Percentiles rank a stretch among this genome's conserved stretches.
Evolutionary conservation across 2,113 vertebrate genomes (phyloP).

Genomic region (Chinchilla lanigera): DNA sequence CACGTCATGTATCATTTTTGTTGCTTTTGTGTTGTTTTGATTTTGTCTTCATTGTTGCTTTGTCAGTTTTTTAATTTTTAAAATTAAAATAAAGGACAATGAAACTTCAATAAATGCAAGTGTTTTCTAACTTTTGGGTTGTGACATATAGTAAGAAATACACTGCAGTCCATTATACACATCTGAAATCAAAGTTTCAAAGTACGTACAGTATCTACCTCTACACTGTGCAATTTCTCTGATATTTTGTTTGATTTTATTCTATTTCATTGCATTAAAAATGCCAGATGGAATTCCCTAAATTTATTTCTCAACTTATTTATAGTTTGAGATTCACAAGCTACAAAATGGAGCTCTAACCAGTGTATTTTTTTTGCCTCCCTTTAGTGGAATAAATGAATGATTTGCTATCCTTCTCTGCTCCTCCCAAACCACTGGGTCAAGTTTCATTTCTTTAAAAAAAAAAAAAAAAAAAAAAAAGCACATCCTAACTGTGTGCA

Average conservation of each 20-base stretch:
- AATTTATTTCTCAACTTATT: background rate
- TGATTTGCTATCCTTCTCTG: background rate
- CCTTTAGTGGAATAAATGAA: background rate
- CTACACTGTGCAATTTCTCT: background rate
- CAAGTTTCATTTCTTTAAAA: constrained; percentile 41
- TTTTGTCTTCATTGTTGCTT: too few relatives aligned
- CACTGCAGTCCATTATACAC: rapidly evolving
- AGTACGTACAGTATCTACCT: background rate
- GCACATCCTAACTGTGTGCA: background rate
- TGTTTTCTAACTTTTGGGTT: background rate
- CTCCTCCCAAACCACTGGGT: background rate
- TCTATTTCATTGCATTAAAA: constrained; percentile 17
- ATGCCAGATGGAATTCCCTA: background rate
- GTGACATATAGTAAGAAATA: background rate
- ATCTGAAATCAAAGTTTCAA: background rate
- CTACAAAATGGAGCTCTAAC: background rate
- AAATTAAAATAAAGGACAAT: too few relatives aligned
- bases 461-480: background rate
- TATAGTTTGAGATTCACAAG: background rate
- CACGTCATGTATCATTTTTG: too few relatives aligned
- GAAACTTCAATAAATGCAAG: background rate
- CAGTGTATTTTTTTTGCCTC: background rate
- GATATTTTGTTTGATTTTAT: background rate
- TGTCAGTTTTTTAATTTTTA: too few relatives aligned
- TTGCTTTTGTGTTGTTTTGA: too few relatives aligned